Evolutionary conservation across 2,113 vertebrate genomes (phyloP).

Genomic region (Scophthalmus maximus): DNA sequence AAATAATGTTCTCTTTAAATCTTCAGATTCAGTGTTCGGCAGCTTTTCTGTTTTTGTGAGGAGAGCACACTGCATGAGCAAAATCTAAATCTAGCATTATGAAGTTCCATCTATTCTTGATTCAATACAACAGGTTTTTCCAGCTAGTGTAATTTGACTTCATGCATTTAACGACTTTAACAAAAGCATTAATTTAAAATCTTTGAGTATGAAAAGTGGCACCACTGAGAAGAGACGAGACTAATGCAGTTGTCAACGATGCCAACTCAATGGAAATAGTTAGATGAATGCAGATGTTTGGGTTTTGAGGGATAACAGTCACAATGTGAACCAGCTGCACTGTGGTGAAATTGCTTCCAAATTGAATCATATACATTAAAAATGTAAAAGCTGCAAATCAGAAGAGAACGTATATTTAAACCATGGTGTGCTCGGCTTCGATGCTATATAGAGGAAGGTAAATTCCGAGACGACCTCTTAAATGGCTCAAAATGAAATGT

Average conservation of each 20-base stretch:
- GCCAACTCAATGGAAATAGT: background rate
- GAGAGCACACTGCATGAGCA: background rate
- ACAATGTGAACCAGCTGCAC: constrained; percentile 11
- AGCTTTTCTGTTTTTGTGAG: background rate
- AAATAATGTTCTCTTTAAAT: constrained; percentile 17
- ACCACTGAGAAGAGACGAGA: too few species aligned
- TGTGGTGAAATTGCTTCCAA: background rate
- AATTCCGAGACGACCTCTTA: background rate
- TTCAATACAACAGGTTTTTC: too few species aligned
- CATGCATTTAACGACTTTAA: background rate
- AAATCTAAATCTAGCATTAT: background rate
- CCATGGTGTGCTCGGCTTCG: background rate
- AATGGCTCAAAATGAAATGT: constrained; percentile 2
- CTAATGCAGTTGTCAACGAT: background rate
- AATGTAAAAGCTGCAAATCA: background rate
- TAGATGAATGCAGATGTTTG: constrained; percentile 16
- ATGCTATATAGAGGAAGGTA: constrained; percentile 7
- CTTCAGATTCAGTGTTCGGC: constrained; percentile 26
- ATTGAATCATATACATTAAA: background rate
- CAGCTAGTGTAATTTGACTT: background rate
- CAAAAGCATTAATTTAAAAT: too few species aligned
- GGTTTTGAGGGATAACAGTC: background rate
- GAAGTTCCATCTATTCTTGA: too few species aligned
- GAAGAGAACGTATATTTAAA: background rate
- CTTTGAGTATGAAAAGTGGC: too few species aligned